Base-by-base conservation (phyloP, 2,888 invertebrate species). In the Gymnosoma rotundatum region DNA sequence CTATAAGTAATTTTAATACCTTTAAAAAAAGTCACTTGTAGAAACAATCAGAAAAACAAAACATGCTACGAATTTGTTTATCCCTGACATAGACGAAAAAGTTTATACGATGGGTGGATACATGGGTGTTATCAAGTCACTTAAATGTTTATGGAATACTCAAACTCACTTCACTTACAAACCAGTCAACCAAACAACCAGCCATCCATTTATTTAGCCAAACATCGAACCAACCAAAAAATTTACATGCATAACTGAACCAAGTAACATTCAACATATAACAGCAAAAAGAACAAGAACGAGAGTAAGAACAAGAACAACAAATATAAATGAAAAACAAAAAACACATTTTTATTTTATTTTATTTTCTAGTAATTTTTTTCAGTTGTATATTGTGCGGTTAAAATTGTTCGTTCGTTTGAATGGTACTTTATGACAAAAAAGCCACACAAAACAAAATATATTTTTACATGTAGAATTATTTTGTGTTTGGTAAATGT, bases 341-440 rank as follows among this genome's bases (percentile, higher is more conserved):
- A 70, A 69, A 42, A 54, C 14, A 78, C 60, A 69, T 48, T 64
- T 63, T 78, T 48, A 72, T 73, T 58, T 70, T 42, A 38, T 64
- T 63, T 78, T 48, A 72, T 66, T 72, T 66, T 79, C 36, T 79
- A 52, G 50, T 52, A 52, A 32, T 67, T 79, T 74, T 73, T 80
- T 36, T 64, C 52, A 42, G 58, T 67, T 70, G 74, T 81, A 75
- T 81, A 75, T 75, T 81, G 75, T 81, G 81, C 50, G 81, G 81
- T 81, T 81, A 64, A 76, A 75, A 75, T 69, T 81, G 75, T 58
- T 81, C 75, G 63, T 70, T 81, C 69, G 63, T 70, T 81, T 70
- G 75, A 48, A 64, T 76, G 69, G 58, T 75, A 75, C 58, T 75
- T 81, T 75, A 81, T 50, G 75, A 64, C 56, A 69, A 50, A 60